Conservation (phyloP, 2,113 vertebrate species). For the Gopherus flavomarginatus region DNA sequence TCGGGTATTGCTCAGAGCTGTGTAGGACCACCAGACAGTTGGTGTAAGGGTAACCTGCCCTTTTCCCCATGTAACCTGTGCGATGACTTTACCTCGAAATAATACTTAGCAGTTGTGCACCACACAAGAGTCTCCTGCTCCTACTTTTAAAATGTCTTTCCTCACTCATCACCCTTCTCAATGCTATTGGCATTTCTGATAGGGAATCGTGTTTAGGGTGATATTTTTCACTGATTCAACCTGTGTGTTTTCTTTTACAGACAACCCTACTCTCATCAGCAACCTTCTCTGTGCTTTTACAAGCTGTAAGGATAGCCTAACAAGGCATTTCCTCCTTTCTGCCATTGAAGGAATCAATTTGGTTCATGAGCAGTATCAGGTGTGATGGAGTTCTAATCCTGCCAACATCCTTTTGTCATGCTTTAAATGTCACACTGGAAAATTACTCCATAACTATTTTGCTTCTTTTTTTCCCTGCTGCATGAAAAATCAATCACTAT, state of each 20-base stretch:
- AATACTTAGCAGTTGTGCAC: neutral
- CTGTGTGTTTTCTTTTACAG: constrained; percentile 53
- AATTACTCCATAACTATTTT: neutral
- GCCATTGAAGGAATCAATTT: constrained; percentile 46
- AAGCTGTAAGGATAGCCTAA: constrained; percentile 36
- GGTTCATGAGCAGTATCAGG: constrained; percentile 64
- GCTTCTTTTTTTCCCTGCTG: neutral
- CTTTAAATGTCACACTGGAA: neutral
- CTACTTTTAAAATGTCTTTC: neutral
- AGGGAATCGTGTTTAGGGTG: neutral
- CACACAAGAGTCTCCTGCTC: neutral
- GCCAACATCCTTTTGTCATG: neutral
- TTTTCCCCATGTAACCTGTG: neutral
- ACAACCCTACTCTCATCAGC: constrained; percentile 19
- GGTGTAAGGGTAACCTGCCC: neutral
- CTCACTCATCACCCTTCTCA: neutral
- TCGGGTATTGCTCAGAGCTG: neutral
- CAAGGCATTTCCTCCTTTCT: neutral
- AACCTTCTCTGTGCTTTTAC: constrained; percentile 48
- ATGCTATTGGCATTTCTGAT: neutral
- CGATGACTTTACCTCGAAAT: neutral
- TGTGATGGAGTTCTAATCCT: constrained; percentile 34
- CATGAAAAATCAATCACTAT: neutral
- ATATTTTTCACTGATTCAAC: neutral
- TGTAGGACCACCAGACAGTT: neutral